These are phyloP conservation scores for Dicyrtoma fusca DNA, from an alignment of 2,888 invertebrate species.

Conservation along the genomic window DNA sequence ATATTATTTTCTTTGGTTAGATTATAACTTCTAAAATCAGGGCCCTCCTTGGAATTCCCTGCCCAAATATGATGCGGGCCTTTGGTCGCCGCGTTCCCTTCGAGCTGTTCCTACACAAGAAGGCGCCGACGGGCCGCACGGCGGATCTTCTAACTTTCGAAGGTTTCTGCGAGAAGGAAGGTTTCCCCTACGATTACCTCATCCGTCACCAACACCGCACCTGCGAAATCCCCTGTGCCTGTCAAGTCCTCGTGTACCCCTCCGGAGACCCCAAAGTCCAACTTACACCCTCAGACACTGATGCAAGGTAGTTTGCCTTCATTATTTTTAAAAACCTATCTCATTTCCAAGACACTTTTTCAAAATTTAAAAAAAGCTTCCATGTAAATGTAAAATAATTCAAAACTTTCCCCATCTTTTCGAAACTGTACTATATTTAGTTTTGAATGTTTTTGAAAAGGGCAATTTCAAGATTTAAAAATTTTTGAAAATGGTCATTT, in stretches of 20 bases:
- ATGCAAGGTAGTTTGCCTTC: too few species aligned
- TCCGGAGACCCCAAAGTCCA: neutral
- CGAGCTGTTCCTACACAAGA: conserved; percentile 43
- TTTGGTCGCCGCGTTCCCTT: conserved; percentile 44
- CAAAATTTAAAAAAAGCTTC: too few species aligned
- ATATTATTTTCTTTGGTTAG: too few species aligned
- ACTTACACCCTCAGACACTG: too few species aligned
- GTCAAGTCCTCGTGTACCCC: conserved; percentile 38
- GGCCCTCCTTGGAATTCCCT: conserved; percentile 42
- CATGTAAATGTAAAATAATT: too few species aligned
- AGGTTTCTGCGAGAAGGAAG: conserved; percentile 43
- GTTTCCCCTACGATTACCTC: conserved; percentile 42
- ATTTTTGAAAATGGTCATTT: too few species aligned
- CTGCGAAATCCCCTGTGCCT: conserved; percentile 44
- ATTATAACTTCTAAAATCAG: conserved; percentile 45
- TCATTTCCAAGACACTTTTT: too few species aligned
- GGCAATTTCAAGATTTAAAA: too few species aligned
- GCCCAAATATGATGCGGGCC: conserved; percentile 47
- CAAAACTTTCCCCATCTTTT: neutral
- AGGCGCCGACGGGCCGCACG: conserved; percentile 40
- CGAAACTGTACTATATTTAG: too few species aligned
- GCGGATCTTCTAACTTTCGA: conserved; percentile 48
- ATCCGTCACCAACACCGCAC: conserved; percentile 34
- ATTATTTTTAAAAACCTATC: too few species aligned
- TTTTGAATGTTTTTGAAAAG: too few species aligned